Base-by-base conservation (phyloP, 2,888 invertebrate genomes). In the Pollenia labialis region DNA sequence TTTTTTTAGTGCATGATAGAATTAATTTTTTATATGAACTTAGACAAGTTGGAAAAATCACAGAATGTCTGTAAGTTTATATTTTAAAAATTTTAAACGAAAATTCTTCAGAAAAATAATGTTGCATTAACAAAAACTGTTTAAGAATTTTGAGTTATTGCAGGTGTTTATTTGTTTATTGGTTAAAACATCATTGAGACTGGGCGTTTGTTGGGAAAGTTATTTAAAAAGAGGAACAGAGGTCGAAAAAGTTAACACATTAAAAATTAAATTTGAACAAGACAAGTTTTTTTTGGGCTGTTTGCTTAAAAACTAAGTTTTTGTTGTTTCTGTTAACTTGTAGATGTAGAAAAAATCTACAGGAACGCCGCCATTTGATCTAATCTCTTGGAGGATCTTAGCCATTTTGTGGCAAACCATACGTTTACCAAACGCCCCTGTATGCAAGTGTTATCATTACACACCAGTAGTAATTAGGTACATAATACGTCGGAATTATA, bases 121-220 rank as follows among this genome's bases (percentile, higher is more conserved):
- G 7, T n/a, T 14, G 52, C 52, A n/a, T n/a, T 16, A 52, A 44
- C n/a, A 42, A 48, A 18, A 16, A 16, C 10, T 44, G 23, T 48
- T 8, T 18, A 58, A 18, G 46, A 71, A 60, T 81, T 82, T 86
- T 82, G 82, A 82, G 85, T 82, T 86, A 86, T 82, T 82, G 82
- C 85, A 86, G 85, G 82, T 82, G 79, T 82, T 86, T 75, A 64
- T 75, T 69, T 82, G 79, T 82, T 86, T 75, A 64, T 75, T 69
- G 74, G 42, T 54, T 50, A 32, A 79, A 58, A 32, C 14, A 54
- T 16, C 32, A 18, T 75, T 12, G 50, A n/a, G 18, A 52, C 32
- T 32, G 32, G 32, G n/a, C 46, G 18, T 12, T 56, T 23, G 16
- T 62, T 32, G 6, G 32, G 32, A 32, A 32, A 32, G 4, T 6